Conservation (phyloP, 2,797 vertebrate genomes). For the Synaphobranchus kaupii region DNA sequence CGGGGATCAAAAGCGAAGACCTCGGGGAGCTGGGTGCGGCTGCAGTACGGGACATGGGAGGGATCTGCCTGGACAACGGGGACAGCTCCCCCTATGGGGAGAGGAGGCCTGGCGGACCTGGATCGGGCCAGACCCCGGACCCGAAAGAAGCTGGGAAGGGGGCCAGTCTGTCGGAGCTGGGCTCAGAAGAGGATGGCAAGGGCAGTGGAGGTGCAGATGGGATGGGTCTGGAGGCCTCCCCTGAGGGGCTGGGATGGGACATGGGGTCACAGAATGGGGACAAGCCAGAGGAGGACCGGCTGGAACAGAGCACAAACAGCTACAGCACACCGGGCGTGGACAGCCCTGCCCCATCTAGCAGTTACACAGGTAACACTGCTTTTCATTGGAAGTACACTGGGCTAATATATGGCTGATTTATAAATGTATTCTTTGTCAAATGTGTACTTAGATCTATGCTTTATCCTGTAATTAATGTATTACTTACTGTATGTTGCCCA, state of each 20-base stretch:
- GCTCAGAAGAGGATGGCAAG: constrained; percentile 30
- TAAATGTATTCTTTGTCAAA: not conserved
- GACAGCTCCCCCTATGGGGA: constrained; percentile 39
- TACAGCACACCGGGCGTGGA: constrained; percentile 67
- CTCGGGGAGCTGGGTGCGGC: constrained; percentile 40
- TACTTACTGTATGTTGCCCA: not conserved
- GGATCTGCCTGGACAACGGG: constrained; percentile 64
- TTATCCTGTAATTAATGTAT: not conserved
- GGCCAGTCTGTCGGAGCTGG: constrained; percentile 56
- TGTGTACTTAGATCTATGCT: not conserved
- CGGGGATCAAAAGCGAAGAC: constrained; percentile 56
- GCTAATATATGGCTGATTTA: not conserved
- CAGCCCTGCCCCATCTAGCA: constrained; percentile 75
- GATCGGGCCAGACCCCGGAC: not conserved
- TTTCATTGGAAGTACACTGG: not conserved
- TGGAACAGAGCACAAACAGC: constrained; percentile 64
- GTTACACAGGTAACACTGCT: constrained; percentile 77
- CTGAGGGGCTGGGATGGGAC: constrained; percentile 47
- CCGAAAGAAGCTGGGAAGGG: constrained; percentile 55
- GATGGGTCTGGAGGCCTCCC: constrained; percentile 31
- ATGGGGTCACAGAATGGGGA: constrained; percentile 73
- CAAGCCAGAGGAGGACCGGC: constrained; percentile 67
- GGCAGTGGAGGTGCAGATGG: constrained; percentile 23
- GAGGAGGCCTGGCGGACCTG: not conserved
- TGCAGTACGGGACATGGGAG: constrained; percentile 55